Conservation (phyloP, 2,888 invertebrate genomes). For the Drosophila paramelanica region DNA sequence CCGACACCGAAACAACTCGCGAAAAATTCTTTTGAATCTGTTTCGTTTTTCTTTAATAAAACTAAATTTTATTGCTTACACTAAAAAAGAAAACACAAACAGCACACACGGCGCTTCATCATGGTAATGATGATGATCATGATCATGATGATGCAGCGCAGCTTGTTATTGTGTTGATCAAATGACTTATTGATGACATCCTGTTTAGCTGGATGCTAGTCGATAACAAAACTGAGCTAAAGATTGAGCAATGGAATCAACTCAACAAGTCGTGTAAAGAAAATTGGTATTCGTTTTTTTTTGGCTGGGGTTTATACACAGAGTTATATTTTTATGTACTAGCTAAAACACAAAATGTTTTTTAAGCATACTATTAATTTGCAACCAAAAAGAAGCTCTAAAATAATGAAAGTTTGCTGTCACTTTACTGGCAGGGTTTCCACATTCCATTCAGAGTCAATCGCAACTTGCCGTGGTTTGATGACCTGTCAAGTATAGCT, state of each 20-base stretch:
- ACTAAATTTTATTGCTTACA: conserved; percentile 77
- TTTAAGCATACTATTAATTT: too few relatives aligned
- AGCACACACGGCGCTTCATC: conserved; percentile 29
- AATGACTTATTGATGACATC: conserved; percentile 28
- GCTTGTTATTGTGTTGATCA: conserved; percentile 9
- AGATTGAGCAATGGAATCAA: too few relatives aligned
- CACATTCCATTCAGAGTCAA: too few relatives aligned
- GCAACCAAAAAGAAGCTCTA: too few relatives aligned
- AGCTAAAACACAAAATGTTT: too few relatives aligned
- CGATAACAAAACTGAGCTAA: not conserved
- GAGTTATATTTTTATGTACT: too few relatives aligned
- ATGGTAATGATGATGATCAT: conserved; percentile 13
- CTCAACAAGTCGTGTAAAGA: too few relatives aligned
- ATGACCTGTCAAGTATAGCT: not conserved
- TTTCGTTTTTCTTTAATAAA: conserved; percentile 77
- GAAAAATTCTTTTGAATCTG: conserved; percentile 77
- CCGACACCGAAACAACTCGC: conserved; percentile 71
- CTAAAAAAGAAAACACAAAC: conserved; percentile 35
- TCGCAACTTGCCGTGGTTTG: too few relatives aligned
- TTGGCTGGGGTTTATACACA: too few relatives aligned
- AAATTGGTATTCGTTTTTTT: too few relatives aligned
- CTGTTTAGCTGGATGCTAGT: conserved; percentile 2
- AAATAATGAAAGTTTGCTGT: not conserved
- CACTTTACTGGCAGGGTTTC: too few relatives aligned
- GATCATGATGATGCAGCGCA: conserved; percentile 13